Conservation (phyloP, 1,140 invertebrate genomes). For the Phthorimaea operculella region DNA sequence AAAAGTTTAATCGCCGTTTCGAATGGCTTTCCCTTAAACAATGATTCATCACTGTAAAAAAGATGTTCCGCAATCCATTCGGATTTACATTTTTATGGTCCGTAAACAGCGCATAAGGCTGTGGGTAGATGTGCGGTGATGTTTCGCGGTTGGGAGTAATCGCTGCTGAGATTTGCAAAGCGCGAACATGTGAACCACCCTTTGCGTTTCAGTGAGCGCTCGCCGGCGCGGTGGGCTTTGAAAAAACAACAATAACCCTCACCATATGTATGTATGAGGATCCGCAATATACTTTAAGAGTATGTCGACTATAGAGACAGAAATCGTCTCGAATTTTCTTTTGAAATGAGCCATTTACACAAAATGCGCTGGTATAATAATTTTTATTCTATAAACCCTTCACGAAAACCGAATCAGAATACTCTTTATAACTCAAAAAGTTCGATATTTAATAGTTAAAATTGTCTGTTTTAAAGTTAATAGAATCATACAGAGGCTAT, state of each 20-base stretch:
- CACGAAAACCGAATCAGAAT: too few relatives aligned
- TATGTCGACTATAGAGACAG: slow-evolving; percentile 31
- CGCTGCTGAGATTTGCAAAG: slow-evolving; percentile 24
- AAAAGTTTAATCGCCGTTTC: background rate
- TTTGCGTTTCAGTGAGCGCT: slow-evolving; percentile 43
- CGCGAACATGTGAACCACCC: slow-evolving; percentile 47
- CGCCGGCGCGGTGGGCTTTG: slow-evolving; percentile 43
- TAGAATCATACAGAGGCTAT: too few relatives aligned
- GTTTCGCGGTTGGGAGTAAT: slow-evolving; percentile 6
- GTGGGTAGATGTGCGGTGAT: too few relatives aligned
- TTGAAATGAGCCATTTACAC: too few relatives aligned
- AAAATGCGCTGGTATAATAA: too few relatives aligned
- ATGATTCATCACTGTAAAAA: slow-evolving; percentile 41
- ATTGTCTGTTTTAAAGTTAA: too few relatives aligned
- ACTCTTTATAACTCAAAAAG: too few relatives aligned
- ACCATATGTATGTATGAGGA: slow-evolving; percentile 46
- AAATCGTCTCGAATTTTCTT: slow-evolving; percentile 6
- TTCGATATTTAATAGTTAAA: too few relatives aligned
- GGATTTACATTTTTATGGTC: slow-evolving; percentile 61
- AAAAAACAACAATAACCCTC: slow-evolving; percentile 63
- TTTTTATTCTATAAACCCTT: too few relatives aligned
- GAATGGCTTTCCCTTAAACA: background rate
- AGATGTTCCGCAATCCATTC: slow-evolving; percentile 13
- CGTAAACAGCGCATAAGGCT: slow-evolving; percentile 48
- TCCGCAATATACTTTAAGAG: slow-evolving; percentile 62